A percentile compares a stretch with the other conserved stretches of the same genome.
Evolutionary conservation across 2,797 vertebrate genomes (phyloP).

Genomic region (Emydoidea blandingii): DNA sequence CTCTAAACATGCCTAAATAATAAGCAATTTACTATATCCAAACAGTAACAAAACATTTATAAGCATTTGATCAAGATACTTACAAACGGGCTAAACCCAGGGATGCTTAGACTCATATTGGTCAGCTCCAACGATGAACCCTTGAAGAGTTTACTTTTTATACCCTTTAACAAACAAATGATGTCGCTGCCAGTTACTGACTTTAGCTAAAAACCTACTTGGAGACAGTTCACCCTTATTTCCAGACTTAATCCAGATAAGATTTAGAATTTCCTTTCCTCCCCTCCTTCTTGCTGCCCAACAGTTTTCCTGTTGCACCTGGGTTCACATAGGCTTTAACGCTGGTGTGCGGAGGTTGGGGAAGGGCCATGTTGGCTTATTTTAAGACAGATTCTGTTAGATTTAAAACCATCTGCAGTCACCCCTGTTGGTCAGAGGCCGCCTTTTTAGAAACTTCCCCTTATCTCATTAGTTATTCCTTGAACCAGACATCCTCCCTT

Average conservation of each 20-base stretch:
- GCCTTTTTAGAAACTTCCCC: neutral
- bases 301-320: neutral
- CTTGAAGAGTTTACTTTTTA: too few species aligned
- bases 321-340: neutral
- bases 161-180: too few species aligned
- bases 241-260: neutral
- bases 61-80: too few species aligned
- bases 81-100: too few species aligned
- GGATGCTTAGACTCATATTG: too few species aligned
- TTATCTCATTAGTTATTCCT: neutral
- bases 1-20: too few species aligned
- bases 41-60: too few species aligned
- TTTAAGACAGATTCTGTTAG: neutral
- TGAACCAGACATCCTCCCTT: neutral
- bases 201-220: too few species aligned
- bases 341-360: neutral
- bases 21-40: too few species aligned
- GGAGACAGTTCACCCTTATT: neutral
- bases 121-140: too few species aligned
- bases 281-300: neutral
- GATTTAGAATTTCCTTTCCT: neutral
- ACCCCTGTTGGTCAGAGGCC: neutral
- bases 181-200: too few species aligned
- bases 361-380: neutral
- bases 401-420: neutral